Evolutionary conservation across 1,140 invertebrate species (phyloP).

Genomic region (Anastrepha ludens): DNA sequence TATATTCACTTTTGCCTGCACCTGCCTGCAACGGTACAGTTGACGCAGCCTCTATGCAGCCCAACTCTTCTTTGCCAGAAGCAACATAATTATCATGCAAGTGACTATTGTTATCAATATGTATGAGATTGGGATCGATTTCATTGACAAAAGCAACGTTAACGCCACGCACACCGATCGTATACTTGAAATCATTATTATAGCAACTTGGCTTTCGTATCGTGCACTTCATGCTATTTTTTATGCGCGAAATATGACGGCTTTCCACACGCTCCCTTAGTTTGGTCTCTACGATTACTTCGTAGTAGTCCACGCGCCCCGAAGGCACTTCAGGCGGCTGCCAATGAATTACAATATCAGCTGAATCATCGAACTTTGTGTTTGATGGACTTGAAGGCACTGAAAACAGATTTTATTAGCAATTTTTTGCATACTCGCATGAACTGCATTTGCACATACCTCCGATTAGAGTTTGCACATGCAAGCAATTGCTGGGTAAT

Average conservation of each 20-base stretch:
- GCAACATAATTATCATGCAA: not conserved
- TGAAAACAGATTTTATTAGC: not conserved
- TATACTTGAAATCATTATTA: slow-evolving; percentile 27
- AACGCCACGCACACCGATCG: slow-evolving; percentile 48
- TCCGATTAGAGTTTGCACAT: slow-evolving; percentile 50
- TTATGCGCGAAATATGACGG: slow-evolving; percentile 47
- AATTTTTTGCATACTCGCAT: not conserved
- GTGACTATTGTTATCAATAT: slow-evolving; percentile 15
- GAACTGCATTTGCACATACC: slow-evolving; percentile 44
- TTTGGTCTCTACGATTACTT: slow-evolving; percentile 48
- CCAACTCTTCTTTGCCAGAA: slow-evolving; percentile 20
- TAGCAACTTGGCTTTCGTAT: slow-evolving; percentile 51
- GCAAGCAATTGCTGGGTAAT: slow-evolving; percentile 54
- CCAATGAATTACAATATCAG: slow-evolving; percentile 44
- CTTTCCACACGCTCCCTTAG: slow-evolving; percentile 26
- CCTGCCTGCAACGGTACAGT: not conserved
- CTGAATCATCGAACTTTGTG: not conserved
- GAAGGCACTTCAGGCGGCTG: slow-evolving; percentile 48
- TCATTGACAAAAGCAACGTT: slow-evolving; percentile 54
- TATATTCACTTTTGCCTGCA: not conserved
- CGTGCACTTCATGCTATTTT: not conserved
- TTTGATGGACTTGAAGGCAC: slow-evolving; percentile 54
- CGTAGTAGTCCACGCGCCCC: slow-evolving; percentile 57
- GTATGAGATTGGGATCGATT: slow-evolving; percentile 31
- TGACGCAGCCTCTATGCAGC: not conserved